A percentile compares a stretch with the other conserved stretches of the same genome.
phyloP scores from a whole-genome alignment of 2,113 vertebrate genomes.

The Chiloscyllium plagiosum region DNA sequence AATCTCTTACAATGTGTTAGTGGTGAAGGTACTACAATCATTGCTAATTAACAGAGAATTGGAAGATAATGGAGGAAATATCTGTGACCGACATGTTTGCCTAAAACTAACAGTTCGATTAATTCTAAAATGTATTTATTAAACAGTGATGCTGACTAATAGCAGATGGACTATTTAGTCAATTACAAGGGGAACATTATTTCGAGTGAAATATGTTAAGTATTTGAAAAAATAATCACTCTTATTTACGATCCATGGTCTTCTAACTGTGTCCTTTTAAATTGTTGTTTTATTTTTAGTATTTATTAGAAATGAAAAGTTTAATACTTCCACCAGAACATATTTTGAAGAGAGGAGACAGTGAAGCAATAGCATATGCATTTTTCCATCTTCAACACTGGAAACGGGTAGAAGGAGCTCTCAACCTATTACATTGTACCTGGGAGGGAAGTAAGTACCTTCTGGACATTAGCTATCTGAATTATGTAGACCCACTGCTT shows the following conservation, averaged over 20 bases:
- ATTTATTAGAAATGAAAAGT: slow-evolving; percentile 99
- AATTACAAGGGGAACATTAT: neutral
- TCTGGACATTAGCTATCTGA: neutral
- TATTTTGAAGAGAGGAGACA: slow-evolving; percentile 97
- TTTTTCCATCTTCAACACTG: slow-evolving; percentile 98
- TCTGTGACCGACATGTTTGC: neutral
- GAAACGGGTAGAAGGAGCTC: slow-evolving; percentile 95
- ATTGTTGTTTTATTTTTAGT: slow-evolving; percentile 64
- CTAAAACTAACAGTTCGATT: neutral
- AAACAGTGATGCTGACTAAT: neutral
- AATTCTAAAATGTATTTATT: neutral
- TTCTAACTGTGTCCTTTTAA: slow-evolving; percentile 37
- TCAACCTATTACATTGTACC: slow-evolving; percentile 96
- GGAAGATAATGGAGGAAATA: neutral
- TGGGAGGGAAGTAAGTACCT: slow-evolving; percentile 96
- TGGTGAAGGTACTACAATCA: neutral
- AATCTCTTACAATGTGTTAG: neutral
- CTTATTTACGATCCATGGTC: neutral
- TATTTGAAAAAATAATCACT: neutral
- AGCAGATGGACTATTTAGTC: neutral
- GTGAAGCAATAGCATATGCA: slow-evolving; percentile 93
- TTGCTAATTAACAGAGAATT: neutral
- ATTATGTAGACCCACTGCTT: neutral
- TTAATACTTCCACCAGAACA: slow-evolving; percentile 96
- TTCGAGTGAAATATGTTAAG: neutral